Conservation (phyloP, 1,140 invertebrate species). For the Potamilus streckersoni region DNA sequence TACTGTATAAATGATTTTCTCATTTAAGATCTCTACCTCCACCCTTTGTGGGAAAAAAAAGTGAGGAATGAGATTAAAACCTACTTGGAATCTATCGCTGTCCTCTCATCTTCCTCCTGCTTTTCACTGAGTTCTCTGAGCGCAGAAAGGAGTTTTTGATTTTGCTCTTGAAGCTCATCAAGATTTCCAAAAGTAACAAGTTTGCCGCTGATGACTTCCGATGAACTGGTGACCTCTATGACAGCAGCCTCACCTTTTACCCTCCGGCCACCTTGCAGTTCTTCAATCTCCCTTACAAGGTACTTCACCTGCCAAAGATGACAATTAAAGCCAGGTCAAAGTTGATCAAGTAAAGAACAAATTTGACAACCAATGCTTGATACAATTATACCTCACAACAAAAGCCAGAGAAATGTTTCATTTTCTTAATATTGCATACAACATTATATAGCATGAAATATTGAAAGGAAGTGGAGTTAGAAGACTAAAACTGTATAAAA, state of each 20-base stretch:
- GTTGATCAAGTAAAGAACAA: too few species aligned
- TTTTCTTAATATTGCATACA: too few species aligned
- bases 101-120: constrained; percentile 81
- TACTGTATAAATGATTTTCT: too few species aligned
- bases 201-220: constrained; percentile 82
- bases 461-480: too few species aligned
- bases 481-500: too few species aligned
- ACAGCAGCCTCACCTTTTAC: constrained; percentile 46
- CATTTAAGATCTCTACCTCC: too few species aligned
- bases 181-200: constrained; percentile 89
- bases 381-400: too few species aligned
- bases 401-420: too few species aligned
- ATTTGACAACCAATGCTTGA: too few species aligned
- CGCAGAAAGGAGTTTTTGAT: constrained; percentile 83
- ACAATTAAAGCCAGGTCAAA: too few species aligned
- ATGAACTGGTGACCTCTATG: constrained; percentile 54
- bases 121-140: constrained; percentile 85
- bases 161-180: constrained; percentile 87
- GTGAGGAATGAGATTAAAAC: neutral
- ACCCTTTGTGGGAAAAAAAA: too few species aligned
- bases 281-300: constrained; percentile 88
- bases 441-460: too few species aligned
- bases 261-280: constrained; percentile 72
- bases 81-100: constrained; percentile 55
- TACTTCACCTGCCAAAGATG: constrained; percentile 74